A percentile compares a stretch with the other conserved stretches of the same genome.
Conservation (phyloP, 2,797 vertebrate species). For the Pseudotriccus pelzelni region DNA sequence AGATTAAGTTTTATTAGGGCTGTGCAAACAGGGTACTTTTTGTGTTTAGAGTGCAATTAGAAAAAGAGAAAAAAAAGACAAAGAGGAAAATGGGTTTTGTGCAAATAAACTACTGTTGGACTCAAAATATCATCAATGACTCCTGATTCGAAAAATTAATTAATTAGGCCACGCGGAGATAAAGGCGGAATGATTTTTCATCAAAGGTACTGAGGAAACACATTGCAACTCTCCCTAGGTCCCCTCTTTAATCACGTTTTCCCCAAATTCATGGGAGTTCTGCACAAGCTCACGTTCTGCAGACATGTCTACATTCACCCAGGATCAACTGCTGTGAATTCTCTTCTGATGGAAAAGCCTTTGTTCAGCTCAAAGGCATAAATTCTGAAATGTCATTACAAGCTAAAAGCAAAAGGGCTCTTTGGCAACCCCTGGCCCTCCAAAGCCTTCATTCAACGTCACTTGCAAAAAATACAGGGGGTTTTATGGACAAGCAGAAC, state of each 20-base stretch:
- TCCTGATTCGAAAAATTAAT: not conserved
- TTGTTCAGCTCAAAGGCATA: not conserved
- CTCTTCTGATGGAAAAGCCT: not conserved
- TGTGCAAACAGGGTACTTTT: not conserved
- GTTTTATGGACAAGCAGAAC: fast-evolving
- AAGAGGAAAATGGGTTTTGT: fast-evolving
- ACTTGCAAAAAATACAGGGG: fast-evolving
- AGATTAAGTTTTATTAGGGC: not conserved
- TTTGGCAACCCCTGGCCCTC: not conserved
- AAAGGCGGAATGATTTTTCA: not conserved
- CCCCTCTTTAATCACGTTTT: not conserved
- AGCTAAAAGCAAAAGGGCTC: not conserved
- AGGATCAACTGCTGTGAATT: not conserved
- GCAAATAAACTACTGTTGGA: not conserved
- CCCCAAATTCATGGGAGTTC: not conserved
- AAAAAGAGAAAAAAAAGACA: fast-evolving
- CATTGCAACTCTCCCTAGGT: fast-evolving
- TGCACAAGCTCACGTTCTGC: not conserved
- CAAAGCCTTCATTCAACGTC: not conserved
- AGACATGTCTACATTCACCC: not conserved
- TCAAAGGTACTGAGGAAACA: not conserved
- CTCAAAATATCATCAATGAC: not conserved
- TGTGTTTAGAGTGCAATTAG: not conserved
- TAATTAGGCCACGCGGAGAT: not conserved
- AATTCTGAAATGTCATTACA: not conserved